A percentile compares a stretch with the other conserved stretches of the same genome.
These are phyloP conservation scores for Vireo griseus DNA, from an alignment of 2,797 vertebrate species.

Conservation along the genomic window DNA sequence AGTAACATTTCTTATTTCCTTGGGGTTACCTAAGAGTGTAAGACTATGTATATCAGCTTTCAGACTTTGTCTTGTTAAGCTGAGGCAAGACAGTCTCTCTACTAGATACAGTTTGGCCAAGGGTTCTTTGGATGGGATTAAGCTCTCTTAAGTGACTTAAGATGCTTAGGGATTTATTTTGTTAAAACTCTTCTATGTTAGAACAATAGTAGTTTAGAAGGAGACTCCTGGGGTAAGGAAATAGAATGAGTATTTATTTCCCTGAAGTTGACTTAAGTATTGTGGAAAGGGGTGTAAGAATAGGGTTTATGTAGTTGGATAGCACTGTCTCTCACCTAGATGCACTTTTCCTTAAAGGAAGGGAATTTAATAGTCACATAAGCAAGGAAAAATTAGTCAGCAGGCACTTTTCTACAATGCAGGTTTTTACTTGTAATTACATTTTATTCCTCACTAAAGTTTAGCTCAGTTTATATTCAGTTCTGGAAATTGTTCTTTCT, in stretches of 20 bases:
- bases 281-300: background rate
- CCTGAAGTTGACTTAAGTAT: background rate
- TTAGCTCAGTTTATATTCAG: background rate
- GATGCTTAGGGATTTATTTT: background rate
- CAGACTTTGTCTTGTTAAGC: background rate
- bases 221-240: background rate
- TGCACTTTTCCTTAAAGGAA: background rate
- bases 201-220: background rate
- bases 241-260: background rate
- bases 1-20: background rate
- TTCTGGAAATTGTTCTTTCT: background rate
- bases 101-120: background rate
- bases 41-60: background rate
- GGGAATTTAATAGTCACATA: background rate
- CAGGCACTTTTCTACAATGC: background rate
- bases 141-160: background rate
- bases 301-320: background rate
- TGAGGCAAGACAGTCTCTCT: background rate
- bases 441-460: background rate
- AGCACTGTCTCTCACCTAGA: background rate
- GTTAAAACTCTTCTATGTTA: background rate
- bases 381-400: background rate
- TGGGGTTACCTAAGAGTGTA: background rate
- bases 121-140: background rate
- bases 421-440: background rate